Base-by-base conservation (phyloP, 2,888 invertebrate species). In the Caradrina clavipalpis region DNA sequence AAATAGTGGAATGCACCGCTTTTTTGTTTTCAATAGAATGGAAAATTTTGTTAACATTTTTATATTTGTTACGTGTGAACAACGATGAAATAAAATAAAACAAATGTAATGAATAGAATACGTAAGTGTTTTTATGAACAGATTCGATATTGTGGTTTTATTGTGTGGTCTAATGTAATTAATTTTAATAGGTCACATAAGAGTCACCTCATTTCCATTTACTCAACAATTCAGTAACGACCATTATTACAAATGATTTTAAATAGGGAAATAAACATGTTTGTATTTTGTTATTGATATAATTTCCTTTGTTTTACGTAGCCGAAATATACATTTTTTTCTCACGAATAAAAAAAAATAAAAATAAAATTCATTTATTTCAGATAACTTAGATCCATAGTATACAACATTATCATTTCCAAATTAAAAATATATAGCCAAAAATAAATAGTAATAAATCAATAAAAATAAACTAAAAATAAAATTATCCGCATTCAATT, bases 1-100 rank as follows among this genome's bases (percentile, higher is more conserved):
- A 76, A 70, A 59, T 35, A 72, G n/a, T 10, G 51, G 19, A 61
- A 56, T 45, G 53, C 13, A 49, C 11, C 26, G 49, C 3, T 61
- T 61, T 75, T 75, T 64, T 58, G 19, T 47, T 75, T 5, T n/a
- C n/a, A 73, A 56, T 53, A 69, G 31, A 68, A 64, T 58, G 1
- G 42, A 42, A 49, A 62, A 61, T 45, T 76, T 69, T 2, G 62
- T 56, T 35, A 49, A 13, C 13, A 61, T 49, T 60, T 60, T 26
- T 26, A 4, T 57, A 68, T 42, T 69, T 10, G 31, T 61, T 21
- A 15, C 19, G n/a, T 49, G 13, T 58, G 4, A 60, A 63, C 19
- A 50, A 31, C n/a, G 19, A 22, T 53, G 8, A 39, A 42, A 2
- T 45, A 17, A 6, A 17, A 6, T 45, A 1, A 45, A 45, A 5